Conservation (phyloP, 2,113 vertebrate genomes). For the Pomatorhinus ruficollis region DNA sequence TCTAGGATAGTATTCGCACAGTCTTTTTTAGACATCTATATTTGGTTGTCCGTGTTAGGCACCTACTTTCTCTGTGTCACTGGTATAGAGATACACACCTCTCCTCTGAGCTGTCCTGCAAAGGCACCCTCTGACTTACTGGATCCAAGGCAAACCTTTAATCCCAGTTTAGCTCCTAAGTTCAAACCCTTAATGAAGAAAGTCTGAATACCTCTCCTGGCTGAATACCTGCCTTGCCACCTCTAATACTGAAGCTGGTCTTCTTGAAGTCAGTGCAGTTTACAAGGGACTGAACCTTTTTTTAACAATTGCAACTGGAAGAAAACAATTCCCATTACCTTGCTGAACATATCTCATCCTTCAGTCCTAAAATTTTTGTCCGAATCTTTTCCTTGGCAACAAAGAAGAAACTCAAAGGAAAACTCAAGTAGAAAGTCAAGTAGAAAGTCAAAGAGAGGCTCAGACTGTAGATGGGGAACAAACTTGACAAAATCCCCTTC, state of each 20-base stretch:
- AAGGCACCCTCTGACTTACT: not conserved
- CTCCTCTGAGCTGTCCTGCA: not conserved
- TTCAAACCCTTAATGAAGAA: not conserved
- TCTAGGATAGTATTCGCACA: not conserved
- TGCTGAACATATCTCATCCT: not conserved
- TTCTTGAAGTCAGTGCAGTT: not conserved
- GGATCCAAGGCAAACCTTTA: not conserved
- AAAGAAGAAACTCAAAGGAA: not conserved
- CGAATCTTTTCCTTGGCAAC: not conserved
- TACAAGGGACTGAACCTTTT: not conserved
- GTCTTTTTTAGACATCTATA: slow-evolving; percentile 11
- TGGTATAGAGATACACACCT: not conserved
- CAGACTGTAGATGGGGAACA: not conserved
- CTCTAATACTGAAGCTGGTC: not conserved
- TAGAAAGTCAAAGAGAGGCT: not conserved
- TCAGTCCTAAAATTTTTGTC: not conserved
- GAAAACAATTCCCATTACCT: not conserved
- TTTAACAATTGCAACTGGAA: not conserved
- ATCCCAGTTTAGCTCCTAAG: not conserved
- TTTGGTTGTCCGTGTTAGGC: not conserved
- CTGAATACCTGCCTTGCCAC: not conserved
- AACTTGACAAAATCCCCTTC: not conserved
- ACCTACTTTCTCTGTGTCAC: not conserved
- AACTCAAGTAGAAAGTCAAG: not conserved
- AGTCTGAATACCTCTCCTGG: not conserved